phyloP scores from a whole-genome alignment of 2,888 invertebrate species.

The Mesoligia furuncula region DNA sequence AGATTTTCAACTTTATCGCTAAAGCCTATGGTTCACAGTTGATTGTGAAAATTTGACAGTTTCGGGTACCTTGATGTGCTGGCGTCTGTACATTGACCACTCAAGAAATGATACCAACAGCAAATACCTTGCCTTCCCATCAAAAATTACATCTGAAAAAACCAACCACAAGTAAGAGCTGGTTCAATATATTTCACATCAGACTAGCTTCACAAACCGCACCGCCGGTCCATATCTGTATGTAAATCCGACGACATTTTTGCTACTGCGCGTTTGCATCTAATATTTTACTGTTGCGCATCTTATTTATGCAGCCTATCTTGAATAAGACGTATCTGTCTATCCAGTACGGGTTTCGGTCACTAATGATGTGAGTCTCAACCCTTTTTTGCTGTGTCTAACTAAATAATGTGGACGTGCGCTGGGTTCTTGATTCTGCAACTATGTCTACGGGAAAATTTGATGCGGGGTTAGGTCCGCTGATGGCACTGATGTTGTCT shows the following conservation, averaged over 20 bases:
- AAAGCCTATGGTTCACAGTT: too few relatives aligned
- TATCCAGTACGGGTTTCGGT: constrained; percentile 76
- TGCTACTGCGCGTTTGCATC: constrained; percentile 87
- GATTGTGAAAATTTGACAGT: too few relatives aligned
- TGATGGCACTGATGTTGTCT: constrained; percentile 22
- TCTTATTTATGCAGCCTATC: constrained; percentile 83
- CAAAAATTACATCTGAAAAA: constrained; percentile 57
- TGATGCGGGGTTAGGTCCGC: constrained; percentile 28
- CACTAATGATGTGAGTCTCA: constrained; percentile 84
- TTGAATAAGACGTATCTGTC: constrained; percentile 86
- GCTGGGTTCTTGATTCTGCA: constrained; percentile 73
- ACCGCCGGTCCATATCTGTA: constrained; percentile 78
- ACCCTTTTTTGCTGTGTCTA: constrained; percentile 85
- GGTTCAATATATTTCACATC: constrained; percentile 55
- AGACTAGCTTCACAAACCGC: constrained; percentile 48
- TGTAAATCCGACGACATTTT: constrained; percentile 87
- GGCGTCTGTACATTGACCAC: neutral
- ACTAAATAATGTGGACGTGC: constrained; percentile 84
- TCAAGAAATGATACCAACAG: neutral
- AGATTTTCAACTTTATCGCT: too few relatives aligned
- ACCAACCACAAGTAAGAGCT: constrained; percentile 32
- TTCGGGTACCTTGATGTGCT: too few relatives aligned
- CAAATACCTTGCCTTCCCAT: constrained; percentile 17
- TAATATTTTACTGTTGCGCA: constrained; percentile 85
- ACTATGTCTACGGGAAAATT: constrained; percentile 65